phyloP scores from a whole-genome alignment of 2,113 vertebrate genomes.

The Cyprinodon tularosa region DNA sequence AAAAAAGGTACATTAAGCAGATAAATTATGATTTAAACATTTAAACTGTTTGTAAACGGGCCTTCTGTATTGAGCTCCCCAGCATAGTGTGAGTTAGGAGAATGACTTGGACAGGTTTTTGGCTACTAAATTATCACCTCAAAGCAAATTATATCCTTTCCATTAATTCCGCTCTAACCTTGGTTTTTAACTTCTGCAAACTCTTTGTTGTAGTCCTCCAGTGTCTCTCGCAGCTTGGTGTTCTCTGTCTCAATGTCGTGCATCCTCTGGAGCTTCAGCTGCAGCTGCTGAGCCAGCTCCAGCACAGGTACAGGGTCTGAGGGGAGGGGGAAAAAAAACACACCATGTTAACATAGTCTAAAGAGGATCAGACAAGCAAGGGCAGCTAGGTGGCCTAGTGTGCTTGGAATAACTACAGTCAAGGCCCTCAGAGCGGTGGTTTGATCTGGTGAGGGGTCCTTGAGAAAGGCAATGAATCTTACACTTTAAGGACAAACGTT shows the following conservation, averaged over 20 bases:
- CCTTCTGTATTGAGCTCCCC: too few relatives aligned
- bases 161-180: constrained; percentile 79
- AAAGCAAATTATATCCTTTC: constrained; percentile 27
- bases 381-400: constrained; percentile 41
- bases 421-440: constrained; percentile 53
- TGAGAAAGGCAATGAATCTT: constrained; percentile 74
- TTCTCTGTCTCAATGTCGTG: constrained; percentile 98
- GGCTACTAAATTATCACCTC: constrained; percentile 6
- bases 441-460: constrained; percentile 66
- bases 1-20: neutral
- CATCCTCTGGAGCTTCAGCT: constrained; percentile 97
- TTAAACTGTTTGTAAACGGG: too few relatives aligned
- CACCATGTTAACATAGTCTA: constrained; percentile 55
- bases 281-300: constrained; percentile 96
- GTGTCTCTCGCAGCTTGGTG: constrained; percentile 96
- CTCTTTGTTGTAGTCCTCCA: constrained; percentile 99
- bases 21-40: neutral
- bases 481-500: constrained; percentile 52
- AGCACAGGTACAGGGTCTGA: constrained; percentile 93
- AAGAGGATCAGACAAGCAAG: constrained; percentile 65
- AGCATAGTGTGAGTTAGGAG: too few relatives aligned
- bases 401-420: constrained; percentile 66
- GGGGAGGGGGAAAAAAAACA: constrained; percentile 54
- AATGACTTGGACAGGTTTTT: neutral
- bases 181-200: constrained; percentile 98